Base-by-base conservation (phyloP, 2,888 invertebrate species). In the Platypus cylindrus region DNA sequence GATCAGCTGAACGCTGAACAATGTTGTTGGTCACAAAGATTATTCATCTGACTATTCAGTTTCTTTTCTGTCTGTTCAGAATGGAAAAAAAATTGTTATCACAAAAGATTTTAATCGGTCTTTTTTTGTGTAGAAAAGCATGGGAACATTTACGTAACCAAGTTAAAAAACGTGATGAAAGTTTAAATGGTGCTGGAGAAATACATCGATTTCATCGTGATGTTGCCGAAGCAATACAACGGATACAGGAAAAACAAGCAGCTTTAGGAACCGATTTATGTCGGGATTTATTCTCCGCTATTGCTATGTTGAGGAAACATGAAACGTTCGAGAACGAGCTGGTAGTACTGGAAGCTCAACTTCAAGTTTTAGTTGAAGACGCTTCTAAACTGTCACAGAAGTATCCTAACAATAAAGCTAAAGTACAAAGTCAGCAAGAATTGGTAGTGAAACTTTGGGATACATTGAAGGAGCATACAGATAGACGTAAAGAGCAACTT, bases 121-220 rank as follows among this genome's bases (percentile, higher is more conserved):
- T 9, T 20, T 20, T 18, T 32, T 23, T 39, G 4, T 40, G 9
- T 45, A 79, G 85, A 43, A 75, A 78, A 48, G 75, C 75, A 3
- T 98, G 97, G 95, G 80, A 85, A 45, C 77, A 81, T 28, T 72
- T 97, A 0, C 69, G 91, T 31, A 82, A 86, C 32, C 78, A 87
- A 55, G 81, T 95, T 38, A 81, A 83, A 48, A 77, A 83, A 30
- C 75, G 95, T 9, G 87, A 87, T 45, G 76, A 82, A 41, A 80
- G 90, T 25, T 66, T 98, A 23, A 78, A 81, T 55, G 95, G 91
- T 1, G 97, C 97, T 1, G 94, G 89, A 7, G 93, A 95, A 66
- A 90, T 97, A 46, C 97, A 97, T 63, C 75, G 93, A 35, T 97
- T 94, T 72, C 95, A 97, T 64, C 76, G 94, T 34, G 95, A 95